Conservation (phyloP, 2,888 invertebrate species). For the Adineta ricciae region DNA sequence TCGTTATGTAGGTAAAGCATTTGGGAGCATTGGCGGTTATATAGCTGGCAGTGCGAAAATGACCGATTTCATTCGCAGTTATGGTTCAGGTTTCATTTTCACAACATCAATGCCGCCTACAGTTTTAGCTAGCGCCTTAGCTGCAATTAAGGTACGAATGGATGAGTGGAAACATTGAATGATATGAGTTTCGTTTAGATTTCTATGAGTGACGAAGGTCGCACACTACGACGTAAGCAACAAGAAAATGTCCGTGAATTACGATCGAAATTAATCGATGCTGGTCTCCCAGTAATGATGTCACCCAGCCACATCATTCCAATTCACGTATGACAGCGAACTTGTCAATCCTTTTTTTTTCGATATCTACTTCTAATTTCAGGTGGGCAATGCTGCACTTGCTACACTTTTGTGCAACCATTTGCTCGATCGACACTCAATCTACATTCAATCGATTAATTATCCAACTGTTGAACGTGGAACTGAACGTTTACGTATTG, state of each 20-base stretch:
- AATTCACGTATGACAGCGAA: conserved; percentile 57
- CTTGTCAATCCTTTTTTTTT: background rate
- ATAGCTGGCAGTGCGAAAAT: conserved; percentile 64
- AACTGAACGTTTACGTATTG: conserved; percentile 77
- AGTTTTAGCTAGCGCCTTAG: conserved; percentile 72
- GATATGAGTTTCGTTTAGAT: background rate
- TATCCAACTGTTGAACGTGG: conserved; percentile 89
- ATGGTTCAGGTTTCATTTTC: conserved; percentile 92
- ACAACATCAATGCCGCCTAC: conserved; percentile 91
- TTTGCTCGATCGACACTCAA: conserved; percentile 70
- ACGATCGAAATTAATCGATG: conserved; percentile 63
- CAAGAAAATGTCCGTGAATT: conserved; percentile 79
- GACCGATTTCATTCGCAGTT: conserved; percentile 80
- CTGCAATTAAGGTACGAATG: conserved; percentile 59
- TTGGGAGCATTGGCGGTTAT: conserved; percentile 85
- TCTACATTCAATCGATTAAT: conserved; percentile 95
- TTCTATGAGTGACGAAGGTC: conserved; percentile 66
- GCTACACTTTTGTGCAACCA: conserved; percentile 72
- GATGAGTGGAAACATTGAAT: background rate
- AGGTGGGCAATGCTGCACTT: conserved; percentile 72
- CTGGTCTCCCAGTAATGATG: conserved; percentile 67
- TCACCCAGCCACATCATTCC: conserved; percentile 92
- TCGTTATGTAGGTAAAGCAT: conserved; percentile 82
- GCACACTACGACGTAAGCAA: conserved; percentile 64
- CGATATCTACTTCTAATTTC: conserved; percentile 35